phyloP scores from a whole-genome alignment of 2,888 invertebrate species.

The Sericinus montela region DNA sequence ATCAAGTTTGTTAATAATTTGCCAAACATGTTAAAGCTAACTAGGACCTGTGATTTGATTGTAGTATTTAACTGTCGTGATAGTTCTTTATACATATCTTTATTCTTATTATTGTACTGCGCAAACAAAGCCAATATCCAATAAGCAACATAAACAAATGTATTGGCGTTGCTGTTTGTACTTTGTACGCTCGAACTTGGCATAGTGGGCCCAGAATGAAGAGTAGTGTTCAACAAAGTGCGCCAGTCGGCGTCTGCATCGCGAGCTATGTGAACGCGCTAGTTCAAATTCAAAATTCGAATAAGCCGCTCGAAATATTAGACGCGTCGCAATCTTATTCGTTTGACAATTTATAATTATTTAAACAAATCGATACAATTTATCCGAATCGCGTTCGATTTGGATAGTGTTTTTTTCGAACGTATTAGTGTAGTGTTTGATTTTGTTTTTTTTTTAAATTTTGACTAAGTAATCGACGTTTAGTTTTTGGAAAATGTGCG shows the following conservation, averaged over 20 bases:
- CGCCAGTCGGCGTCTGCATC: constrained; percentile 17
- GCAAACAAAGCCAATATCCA: neutral
- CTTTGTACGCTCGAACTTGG: constrained; percentile 9
- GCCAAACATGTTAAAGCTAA: too few relatives aligned
- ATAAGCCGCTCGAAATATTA: constrained; percentile 10
- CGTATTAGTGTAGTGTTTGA: constrained; percentile 12
- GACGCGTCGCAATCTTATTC: constrained; percentile 14
- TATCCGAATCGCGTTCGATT: neutral
- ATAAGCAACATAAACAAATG: constrained; percentile 11
- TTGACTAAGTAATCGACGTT: neutral
- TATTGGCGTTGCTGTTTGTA: constrained; percentile 13
- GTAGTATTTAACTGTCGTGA: too few relatives aligned
- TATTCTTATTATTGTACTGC: neutral
- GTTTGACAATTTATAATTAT: constrained; percentile 5
- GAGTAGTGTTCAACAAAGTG: constrained; percentile 1
- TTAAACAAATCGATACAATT: constrained; percentile 1
- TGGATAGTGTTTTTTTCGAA: neutral
- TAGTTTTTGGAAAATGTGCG: constrained; percentile 12
- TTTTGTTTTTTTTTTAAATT: neutral
- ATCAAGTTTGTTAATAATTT: too few relatives aligned
- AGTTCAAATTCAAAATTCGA: constrained; percentile 10
- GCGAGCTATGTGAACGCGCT: constrained; percentile 15
- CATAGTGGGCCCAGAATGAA: constrained; percentile 1
- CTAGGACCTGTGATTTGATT: too few relatives aligned
- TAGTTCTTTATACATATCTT: too few relatives aligned